These are phyloP conservation scores for Epinephelus lanceolatus DNA, from an alignment of 2,113 vertebrate species.

Conservation along the genomic window DNA sequence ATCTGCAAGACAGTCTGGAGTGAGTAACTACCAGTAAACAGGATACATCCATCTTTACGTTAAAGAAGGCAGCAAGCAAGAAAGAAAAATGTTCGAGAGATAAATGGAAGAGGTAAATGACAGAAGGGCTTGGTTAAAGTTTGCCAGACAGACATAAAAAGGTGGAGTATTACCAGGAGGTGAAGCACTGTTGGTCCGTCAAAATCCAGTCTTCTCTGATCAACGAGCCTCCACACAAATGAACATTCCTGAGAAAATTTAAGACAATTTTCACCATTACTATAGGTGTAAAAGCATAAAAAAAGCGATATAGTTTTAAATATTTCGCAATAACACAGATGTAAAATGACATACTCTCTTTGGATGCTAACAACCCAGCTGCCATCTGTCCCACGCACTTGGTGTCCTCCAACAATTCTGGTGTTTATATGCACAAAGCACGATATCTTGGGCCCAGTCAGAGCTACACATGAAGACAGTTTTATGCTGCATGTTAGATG, in stretches of 20 bases:
- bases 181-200: slow-evolving; percentile 95
- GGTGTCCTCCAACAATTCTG: slow-evolving; percentile 94
- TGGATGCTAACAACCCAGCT: slow-evolving; percentile 97
- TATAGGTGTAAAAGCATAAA: background rate
- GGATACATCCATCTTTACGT: slow-evolving; percentile 39
- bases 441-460: slow-evolving; percentile 65
- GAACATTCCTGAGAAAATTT: slow-evolving; percentile 84
- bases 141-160: background rate
- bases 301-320: background rate
- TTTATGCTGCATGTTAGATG: slow-evolving; percentile 26
- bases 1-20: slow-evolving; percentile 16
- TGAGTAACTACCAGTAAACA: slow-evolving; percentile 43
- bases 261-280: slow-evolving; percentile 1
- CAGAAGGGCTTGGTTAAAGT: background rate
- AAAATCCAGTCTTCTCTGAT: slow-evolving; percentile 96
- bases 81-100: background rate
- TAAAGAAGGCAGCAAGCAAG: background rate
- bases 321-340: background rate
- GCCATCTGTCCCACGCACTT: slow-evolving; percentile 89
- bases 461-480: slow-evolving; percentile 48
- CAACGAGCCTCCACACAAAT: slow-evolving; percentile 95
- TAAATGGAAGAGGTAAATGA: background rate
- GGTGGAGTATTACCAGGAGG: slow-evolving; percentile 88
- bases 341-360: slow-evolving; percentile 88
- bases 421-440: slow-evolving; percentile 84